A percentile compares a stretch with the other conserved stretches of the same genome.
Evolutionary conservation across 2,888 invertebrate species (phyloP).

Genomic region (Calliphora vomitoria): DNA sequence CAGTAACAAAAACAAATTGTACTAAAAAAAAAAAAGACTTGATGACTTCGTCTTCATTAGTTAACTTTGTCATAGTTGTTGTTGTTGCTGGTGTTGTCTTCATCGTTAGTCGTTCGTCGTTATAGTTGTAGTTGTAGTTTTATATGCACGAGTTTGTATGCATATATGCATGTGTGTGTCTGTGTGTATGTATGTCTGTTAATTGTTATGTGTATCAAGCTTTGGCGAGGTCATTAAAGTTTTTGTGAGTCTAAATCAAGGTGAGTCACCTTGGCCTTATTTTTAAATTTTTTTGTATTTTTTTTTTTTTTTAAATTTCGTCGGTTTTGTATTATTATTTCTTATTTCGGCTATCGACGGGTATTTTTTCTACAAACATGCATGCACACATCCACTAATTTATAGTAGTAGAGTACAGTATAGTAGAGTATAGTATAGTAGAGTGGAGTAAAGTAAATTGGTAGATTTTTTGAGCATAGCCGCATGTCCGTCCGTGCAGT

Average conservation of each 20-base stretch:
- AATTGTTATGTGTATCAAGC: constrained; percentile 78
- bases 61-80: background rate
- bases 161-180: constrained; percentile 1
- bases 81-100: constrained; percentile 6
- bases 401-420: constrained; percentile 13
- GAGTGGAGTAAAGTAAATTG: constrained; percentile 34
- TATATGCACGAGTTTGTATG: background rate
- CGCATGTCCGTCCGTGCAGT: constrained; percentile 28
- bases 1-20: constrained; percentile 19
- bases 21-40: constrained; percentile 10
- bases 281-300: constrained; percentile 74
- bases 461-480: constrained; percentile 63
- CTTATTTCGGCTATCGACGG: constrained; percentile 75
- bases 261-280: constrained; percentile 84
- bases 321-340: constrained; percentile 45
- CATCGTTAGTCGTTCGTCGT: constrained; percentile 24
- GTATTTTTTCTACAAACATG: constrained; percentile 60
- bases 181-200: constrained; percentile 43
- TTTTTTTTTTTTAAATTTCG: constrained; percentile 48
- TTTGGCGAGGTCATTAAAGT: constrained; percentile 82
- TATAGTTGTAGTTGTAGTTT: constrained; percentile 20
- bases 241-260: constrained; percentile 82
- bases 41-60: constrained; percentile 31
- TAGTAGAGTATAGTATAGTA: constrained; percentile 21
- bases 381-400: constrained; percentile 16